A percentile compares a stretch with the other conserved stretches of the same genome.
Evolutionary conservation across 2,113 vertebrate genomes (phyloP).

Genomic region (Lepus timidus): DNA sequence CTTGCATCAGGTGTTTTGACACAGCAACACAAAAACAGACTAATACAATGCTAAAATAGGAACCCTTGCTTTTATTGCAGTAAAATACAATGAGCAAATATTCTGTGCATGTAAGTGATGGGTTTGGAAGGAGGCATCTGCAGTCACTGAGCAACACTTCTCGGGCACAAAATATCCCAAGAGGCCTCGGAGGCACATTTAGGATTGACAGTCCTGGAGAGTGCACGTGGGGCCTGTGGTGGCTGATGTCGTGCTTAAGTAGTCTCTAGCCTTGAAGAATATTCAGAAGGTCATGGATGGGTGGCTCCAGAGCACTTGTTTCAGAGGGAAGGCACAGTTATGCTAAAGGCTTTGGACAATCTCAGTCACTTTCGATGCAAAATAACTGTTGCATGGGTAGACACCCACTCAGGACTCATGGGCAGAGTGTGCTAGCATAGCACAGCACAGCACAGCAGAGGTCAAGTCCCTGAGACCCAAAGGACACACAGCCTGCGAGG

Average conservation of each 20-base stretch:
- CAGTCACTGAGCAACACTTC: background rate
- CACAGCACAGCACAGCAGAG: background rate
- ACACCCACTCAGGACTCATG: background rate
- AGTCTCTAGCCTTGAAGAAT: background rate
- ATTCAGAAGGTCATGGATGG: background rate
- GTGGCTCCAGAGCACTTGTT: background rate
- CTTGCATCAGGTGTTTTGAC: too few species aligned
- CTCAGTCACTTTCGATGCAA: background rate
- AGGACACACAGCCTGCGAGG: fast-evolving
- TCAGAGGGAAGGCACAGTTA: background rate
- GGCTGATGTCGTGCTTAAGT: background rate
- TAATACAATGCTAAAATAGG: background rate
- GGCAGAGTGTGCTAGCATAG: background rate
- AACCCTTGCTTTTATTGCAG: background rate
- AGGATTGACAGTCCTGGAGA: background rate
- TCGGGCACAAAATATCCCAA: background rate
- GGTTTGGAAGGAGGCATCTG: background rate
- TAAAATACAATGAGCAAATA: background rate
- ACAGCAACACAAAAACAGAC: too few species aligned
- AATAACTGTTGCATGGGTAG: background rate
- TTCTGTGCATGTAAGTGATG: background rate
- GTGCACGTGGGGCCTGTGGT: background rate
- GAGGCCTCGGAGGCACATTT: background rate
- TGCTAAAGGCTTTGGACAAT: background rate
- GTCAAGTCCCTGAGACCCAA: background rate